Percentiles rank a stretch among this genome's conserved stretches.
Evolutionary conservation across 2,797 vertebrate species (phyloP).

Genomic region (Rhinella marina): DNA sequence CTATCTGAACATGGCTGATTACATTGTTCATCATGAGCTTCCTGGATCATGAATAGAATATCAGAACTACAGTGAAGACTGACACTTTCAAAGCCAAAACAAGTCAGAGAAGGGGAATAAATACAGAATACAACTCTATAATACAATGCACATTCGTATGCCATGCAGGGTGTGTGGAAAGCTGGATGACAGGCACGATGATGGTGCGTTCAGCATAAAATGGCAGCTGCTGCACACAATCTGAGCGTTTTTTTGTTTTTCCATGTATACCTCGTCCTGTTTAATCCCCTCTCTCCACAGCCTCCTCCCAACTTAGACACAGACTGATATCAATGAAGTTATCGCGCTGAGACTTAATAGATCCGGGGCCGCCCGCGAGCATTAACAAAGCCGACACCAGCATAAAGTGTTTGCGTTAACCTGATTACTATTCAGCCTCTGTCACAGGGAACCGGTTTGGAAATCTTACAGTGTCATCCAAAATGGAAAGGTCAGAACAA

Average conservation of each 20-base stretch:
- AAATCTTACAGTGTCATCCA: conserved; percentile 40
- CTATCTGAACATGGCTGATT: not conserved
- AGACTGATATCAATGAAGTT: conserved; percentile 33
- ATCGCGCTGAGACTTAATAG: not conserved
- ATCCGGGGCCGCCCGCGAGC: conserved; percentile 16
- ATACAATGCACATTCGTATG: not conserved
- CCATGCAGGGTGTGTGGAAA: not conserved
- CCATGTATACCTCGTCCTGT: not conserved
- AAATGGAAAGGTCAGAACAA: conserved; percentile 51
- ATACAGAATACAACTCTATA: not conserved
- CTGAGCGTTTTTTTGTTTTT: not conserved
- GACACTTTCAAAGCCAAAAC: not conserved
- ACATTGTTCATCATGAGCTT: not conserved
- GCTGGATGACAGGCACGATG: no score
- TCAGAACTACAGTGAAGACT: not conserved
- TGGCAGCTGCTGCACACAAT: not conserved
- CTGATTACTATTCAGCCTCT: conserved; percentile 50
- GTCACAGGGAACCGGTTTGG: conserved; percentile 34
- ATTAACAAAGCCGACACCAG: conserved; percentile 41
- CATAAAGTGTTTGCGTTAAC: conserved; percentile 20
- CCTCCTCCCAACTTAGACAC: not conserved
- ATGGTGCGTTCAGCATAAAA: not conserved
- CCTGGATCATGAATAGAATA: not conserved
- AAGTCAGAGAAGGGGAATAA: not conserved
- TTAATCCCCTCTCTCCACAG: not conserved